A percentile compares a stretch with the other conserved stretches of the same genome.
phyloP scores from a whole-genome alignment of 92 coral and sea anemone genomes.

The Virgularia gustaviana region DNA sequence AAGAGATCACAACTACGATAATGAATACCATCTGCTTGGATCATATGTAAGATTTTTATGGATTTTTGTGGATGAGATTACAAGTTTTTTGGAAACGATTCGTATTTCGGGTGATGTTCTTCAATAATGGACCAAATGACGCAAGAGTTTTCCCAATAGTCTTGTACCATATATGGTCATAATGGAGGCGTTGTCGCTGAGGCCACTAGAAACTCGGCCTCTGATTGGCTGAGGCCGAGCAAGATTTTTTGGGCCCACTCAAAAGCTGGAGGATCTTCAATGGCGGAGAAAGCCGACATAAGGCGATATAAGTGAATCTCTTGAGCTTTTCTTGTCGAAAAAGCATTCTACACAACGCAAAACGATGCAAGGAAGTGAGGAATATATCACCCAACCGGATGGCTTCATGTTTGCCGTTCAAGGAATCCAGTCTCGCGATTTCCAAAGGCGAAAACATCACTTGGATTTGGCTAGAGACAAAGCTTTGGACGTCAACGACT shows the following conservation, averaged over 20 bases:
- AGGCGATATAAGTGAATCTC: too few relatives aligned
- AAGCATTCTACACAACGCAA: too few relatives aligned
- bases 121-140: too few relatives aligned
- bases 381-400: constrained; percentile 14
- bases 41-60: too few relatives aligned
- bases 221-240: constrained; percentile 6
- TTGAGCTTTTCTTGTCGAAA: too few relatives aligned
- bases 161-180: constrained; percentile 19
- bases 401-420: background rate
- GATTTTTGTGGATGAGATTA: too few relatives aligned
- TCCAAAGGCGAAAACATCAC: constrained; percentile 4
- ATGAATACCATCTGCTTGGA: too few relatives aligned
- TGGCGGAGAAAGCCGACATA: constrained; percentile 4
- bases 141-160: constrained; percentile 4
- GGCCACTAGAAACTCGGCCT: background rate
- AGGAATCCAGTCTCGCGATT: constrained; percentile 10
- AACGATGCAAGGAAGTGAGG: constrained; percentile 4
- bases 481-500: background rate
- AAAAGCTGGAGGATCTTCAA: background rate
- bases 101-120: too few relatives aligned
- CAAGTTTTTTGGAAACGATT: too few relatives aligned
- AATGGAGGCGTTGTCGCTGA: constrained; percentile 14
- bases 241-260: constrained; percentile 20
- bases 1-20: too few relatives aligned
- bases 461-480: background rate